Evolutionary conservation across 2,113 vertebrate species (phyloP), one percentile per base, ranked within the genome.

Genomic region (Silurus glanis): DNA sequence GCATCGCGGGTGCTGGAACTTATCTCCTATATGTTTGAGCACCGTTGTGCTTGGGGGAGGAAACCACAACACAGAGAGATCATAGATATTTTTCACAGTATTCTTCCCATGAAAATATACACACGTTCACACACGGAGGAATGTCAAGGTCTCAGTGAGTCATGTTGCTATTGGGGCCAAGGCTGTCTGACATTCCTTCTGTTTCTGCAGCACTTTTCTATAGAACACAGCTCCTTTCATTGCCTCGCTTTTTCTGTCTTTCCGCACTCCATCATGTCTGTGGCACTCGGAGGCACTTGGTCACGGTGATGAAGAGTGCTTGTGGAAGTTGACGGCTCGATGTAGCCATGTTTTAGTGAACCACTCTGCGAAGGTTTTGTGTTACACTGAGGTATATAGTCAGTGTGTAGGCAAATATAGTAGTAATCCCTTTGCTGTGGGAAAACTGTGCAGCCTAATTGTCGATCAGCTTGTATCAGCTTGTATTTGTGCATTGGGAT

Each of bases 81-180:
- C 49, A 76, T 6, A 58, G 47, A 80, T 86, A 49, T 53, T 66
- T 37, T 59, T 83, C 74, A 80, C 49, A 53, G 53, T 74, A 55
- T 55, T 66, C 25, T 64, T 59, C 56, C 6, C 49, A 51, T 80
- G 61, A 80, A 81, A 67, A 61, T 28, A 28, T 19, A 79, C 55
- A 58, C n/a, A 58, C 51, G 23, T 13, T 47, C 37, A 21, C 69
- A 72, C 37, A 4, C 53, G 51, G 17, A 74, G 9, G 75, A 83
- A 78, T 25, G 61, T 37, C 80, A 86, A 62, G n/a, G 72, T 28
- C 67, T 81, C 75, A 49, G 66, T 66, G 58, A 84, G 62, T 83
- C 85, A 86, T 84, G 75, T 71, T 53, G 56, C 62, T 23, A 66
- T 14, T 76, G 51, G 66, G 78, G 76, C 82, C 82, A 86, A 78